These are phyloP conservation scores for Perodicticus potto DNA, from an alignment of 2,797 vertebrate genomes.

Conservation along the genomic window DNA sequence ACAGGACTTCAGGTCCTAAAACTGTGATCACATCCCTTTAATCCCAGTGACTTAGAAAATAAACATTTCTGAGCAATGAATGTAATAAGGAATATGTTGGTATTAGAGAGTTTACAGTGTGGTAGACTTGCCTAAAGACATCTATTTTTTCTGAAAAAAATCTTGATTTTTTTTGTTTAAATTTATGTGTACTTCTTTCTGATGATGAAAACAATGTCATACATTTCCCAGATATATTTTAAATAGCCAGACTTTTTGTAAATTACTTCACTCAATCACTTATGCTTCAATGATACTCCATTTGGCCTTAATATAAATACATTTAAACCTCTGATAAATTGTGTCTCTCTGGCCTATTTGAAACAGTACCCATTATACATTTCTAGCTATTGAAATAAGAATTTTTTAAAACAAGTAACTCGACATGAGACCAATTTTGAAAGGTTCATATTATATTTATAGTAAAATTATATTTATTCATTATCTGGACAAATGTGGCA, in stretches of 20 bases:
- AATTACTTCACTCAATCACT: neutral
- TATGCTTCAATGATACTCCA: neutral
- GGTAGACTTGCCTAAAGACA: neutral
- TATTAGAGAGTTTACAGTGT: neutral
- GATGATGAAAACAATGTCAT: neutral
- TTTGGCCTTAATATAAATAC: neutral
- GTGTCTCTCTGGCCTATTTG: neutral
- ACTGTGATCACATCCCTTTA: neutral
- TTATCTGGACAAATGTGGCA: neutral
- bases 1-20: neutral
- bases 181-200: neutral
- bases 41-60: neutral
- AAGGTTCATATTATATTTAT: neutral
- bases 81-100: neutral
- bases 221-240: conserved; percentile 40
- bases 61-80: neutral
- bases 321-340: conserved; percentile 17
- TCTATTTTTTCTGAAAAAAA: conserved; percentile 7
- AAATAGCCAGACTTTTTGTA: neutral
- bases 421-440: neutral
- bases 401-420: conserved; percentile 40
- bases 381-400: neutral
- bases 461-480: conserved; percentile 53
- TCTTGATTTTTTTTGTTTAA: neutral
- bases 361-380: neutral